Evolutionary conservation across 2,888 invertebrate species (phyloP).

Genomic region (Blera fallax): DNA sequence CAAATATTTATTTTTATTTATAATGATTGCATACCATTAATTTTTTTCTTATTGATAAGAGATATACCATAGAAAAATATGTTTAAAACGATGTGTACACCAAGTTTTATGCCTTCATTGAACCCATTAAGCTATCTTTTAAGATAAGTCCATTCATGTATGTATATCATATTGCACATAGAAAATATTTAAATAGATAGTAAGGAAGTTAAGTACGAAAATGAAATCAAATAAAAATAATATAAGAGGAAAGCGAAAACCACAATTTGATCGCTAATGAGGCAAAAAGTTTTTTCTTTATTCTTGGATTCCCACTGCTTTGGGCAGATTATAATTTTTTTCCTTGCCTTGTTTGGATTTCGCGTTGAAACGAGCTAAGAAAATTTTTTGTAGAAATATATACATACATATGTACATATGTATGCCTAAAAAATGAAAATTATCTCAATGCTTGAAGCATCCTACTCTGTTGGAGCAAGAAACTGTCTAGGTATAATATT

Average conservation of each 20-base stretch:
- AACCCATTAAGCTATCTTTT: neutral
- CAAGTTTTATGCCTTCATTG: neutral
- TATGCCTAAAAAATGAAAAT: conserved; percentile 39
- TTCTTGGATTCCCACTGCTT: conserved; percentile 26
- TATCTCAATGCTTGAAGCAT: conserved; percentile 42
- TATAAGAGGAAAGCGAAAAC: conserved; percentile 15
- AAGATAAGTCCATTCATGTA: neutral
- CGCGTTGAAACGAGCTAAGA: neutral
- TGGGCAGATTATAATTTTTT: conserved; percentile 44
- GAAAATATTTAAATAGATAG: neutral
- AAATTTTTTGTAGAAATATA: conserved; percentile 10
- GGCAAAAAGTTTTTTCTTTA: conserved; percentile 18
- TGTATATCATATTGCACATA: neutral
- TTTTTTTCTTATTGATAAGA: neutral
- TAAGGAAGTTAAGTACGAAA: neutral
- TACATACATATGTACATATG: too few relatives aligned
- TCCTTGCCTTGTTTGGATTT: conserved; percentile 26
- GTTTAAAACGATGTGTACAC: neutral
- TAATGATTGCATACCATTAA: neutral
- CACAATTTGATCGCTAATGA: conserved; percentile 54
- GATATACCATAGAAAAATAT: neutral
- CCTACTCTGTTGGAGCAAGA: conserved; percentile 17
- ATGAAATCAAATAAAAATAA: conserved; percentile 17
- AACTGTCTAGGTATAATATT: conserved; percentile 33
- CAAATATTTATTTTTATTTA: too few relatives aligned